These are phyloP conservation scores for Pristionchus pacificus DNA, from an alignment of 1,140 invertebrate genomes.

Conservation along the genomic window DNA sequence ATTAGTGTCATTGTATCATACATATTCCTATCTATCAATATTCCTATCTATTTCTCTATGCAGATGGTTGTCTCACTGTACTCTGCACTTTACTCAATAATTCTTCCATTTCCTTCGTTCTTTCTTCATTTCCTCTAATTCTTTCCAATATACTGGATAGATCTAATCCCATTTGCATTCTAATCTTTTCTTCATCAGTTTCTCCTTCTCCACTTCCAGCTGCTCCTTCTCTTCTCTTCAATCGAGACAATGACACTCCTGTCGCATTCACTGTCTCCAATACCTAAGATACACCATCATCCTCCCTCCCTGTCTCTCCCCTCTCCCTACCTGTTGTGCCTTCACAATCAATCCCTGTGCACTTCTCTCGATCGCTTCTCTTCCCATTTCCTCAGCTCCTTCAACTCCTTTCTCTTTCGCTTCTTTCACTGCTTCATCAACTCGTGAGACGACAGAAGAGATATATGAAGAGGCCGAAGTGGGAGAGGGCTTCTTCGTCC, in stretches of 20 bases:
- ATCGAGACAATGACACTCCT: conserved; percentile 21
- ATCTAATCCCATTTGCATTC: conserved; percentile 24
- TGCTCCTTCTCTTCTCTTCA: conserved; percentile 59
- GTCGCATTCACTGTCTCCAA: conserved; percentile 27
- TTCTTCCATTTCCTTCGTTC: not conserved
- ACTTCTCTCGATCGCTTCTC: not conserved
- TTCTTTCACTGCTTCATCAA: conserved; percentile 32
- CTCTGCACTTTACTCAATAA: not conserved
- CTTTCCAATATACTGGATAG: conserved; percentile 2
- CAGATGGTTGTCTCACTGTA: not conserved
- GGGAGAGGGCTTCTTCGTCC: conserved; percentile 82
- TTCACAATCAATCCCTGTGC: conserved; percentile 11
- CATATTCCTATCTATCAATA: too few relatives aligned
- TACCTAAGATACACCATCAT: conserved; percentile 20
- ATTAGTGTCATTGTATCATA: too few relatives aligned
- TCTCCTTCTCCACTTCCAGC: conserved; percentile 66
- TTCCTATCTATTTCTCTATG: not conserved
- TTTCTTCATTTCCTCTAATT: not conserved
- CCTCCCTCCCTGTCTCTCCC: conserved; percentile 64
- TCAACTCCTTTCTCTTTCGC: conserved; percentile 9
- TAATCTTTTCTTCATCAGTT: conserved; percentile 67
- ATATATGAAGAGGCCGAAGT: conserved; percentile 75
- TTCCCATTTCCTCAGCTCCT: not conserved
- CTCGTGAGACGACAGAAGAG: conserved; percentile 66
- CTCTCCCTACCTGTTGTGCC: conserved; percentile 14